Percentiles rank a stretch among this genome's conserved stretches.
Evolutionary conservation across 2,888 invertebrate genomes (phyloP).

Genomic region (Eupithecia abbreviata): DNA sequence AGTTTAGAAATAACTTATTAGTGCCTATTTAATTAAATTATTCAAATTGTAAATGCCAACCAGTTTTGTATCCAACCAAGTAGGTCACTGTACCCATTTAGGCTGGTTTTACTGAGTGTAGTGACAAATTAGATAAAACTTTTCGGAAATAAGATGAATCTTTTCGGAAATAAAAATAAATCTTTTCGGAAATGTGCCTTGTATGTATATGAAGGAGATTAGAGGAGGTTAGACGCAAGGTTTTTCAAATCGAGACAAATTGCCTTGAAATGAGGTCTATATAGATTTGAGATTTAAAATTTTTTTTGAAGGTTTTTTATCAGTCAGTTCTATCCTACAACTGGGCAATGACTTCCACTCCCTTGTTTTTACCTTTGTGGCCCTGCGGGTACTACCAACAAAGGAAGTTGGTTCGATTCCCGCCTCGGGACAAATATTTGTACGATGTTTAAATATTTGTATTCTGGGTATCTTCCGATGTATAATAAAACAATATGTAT

Average conservation of each 20-base stretch:
- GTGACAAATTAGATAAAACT: background rate
- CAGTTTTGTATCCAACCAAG: background rate
- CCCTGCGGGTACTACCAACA: no score
- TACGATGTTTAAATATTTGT: no score
- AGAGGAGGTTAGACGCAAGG: background rate
- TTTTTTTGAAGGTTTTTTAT: background rate
- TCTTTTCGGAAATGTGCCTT: background rate
- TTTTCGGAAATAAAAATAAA: background rate
- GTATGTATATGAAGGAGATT: background rate
- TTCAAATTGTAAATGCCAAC: constrained; percentile 2
- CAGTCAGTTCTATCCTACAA: background rate
- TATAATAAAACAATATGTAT: no score
- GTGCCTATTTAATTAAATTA: background rate
- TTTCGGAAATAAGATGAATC: background rate
- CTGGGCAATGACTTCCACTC: background rate
- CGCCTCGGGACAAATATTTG: no score
- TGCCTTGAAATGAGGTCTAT: no score
- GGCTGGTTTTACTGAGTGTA: background rate
- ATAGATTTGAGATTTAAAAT: no score
- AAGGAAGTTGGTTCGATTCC: no score
- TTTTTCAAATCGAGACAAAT: background rate
- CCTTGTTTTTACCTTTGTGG: no score
- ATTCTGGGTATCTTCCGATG: no score
- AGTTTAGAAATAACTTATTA: background rate
- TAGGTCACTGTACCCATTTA: background rate